Evolutionary conservation across 1,140 invertebrate genomes (phyloP).

Genomic region (Druon quercuslanigerum): DNA sequence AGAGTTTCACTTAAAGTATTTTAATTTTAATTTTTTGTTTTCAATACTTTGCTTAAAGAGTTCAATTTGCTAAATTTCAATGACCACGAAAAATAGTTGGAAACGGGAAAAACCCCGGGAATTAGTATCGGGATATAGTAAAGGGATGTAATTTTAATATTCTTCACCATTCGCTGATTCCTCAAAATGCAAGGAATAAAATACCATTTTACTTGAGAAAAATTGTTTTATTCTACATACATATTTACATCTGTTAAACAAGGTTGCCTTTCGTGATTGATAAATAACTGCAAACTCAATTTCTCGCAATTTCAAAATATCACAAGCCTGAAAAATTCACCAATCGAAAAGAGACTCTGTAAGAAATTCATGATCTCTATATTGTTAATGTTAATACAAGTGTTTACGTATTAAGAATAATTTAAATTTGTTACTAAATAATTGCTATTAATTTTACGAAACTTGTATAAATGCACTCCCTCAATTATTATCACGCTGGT

Average conservation of each 20-base stretch:
- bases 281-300: slow-evolving; percentile 9
- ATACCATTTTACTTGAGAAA: neutral
- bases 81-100: no score
- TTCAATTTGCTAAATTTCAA: no score
- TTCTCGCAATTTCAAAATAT: neutral
- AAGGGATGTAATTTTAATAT: no score
- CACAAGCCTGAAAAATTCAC: neutral
- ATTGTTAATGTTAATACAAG: slow-evolving; percentile 5
- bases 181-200: neutral
- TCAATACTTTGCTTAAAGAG: no score
- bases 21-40: no score
- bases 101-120: no score
- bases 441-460: slow-evolving; percentile 23
- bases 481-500: neutral
- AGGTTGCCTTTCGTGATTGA: neutral
- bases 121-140: no score
- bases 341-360: neutral
- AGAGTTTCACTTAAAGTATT: no score
- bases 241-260: slow-evolving; percentile 30
- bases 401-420: slow-evolving; percentile 2
- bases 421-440: neutral
- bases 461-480: slow-evolving; percentile 1
- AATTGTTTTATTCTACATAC: slow-evolving; percentile 28
- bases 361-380: no score
- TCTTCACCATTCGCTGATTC: no score